Conservation (phyloP, 2,888 invertebrate species). For the Drosophila leonis region DNA sequence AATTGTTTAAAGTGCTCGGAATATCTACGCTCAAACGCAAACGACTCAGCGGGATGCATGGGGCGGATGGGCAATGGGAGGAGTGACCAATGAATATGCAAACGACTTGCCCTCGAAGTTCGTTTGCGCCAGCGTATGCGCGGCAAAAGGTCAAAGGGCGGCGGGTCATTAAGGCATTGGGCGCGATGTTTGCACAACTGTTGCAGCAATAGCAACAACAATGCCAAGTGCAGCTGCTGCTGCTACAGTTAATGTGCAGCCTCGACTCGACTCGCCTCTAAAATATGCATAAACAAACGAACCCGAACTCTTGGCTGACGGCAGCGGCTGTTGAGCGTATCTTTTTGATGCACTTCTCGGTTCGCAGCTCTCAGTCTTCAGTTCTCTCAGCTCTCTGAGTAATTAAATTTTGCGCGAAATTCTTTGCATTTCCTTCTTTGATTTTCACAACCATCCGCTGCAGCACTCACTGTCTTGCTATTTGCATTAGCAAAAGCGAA, state of each 20-base stretch:
- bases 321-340: slow-evolving; percentile 23
- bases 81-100: slow-evolving; percentile 75
- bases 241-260: slow-evolving; percentile 51
- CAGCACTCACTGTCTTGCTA: slow-evolving; percentile 27
- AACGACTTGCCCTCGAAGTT: slow-evolving; percentile 53
- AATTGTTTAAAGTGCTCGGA: slow-evolving; percentile 72
- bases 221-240: slow-evolving; percentile 33
- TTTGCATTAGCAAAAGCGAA: slow-evolving; percentile 64
- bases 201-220: slow-evolving; percentile 38
- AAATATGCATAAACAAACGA: slow-evolving; percentile 75
- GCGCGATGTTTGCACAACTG: slow-evolving; percentile 45
- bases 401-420: slow-evolving; percentile 71
- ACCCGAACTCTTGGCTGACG: slow-evolving; percentile 48
- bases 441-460: slow-evolving; percentile 41
- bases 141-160: slow-evolving; percentile 62
- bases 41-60: slow-evolving; percentile 14
- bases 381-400: slow-evolving; percentile 34
- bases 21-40: slow-evolving; percentile 69
- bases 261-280: slow-evolving; percentile 27
- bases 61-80: background rate
- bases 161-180: slow-evolving; percentile 63
- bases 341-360: slow-evolving; percentile 42
- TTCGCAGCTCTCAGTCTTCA: slow-evolving; percentile 10
- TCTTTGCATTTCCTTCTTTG: slow-evolving; percentile 69
- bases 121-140: slow-evolving; percentile 44